Percentiles rank a stretch among this genome's conserved stretches.
Evolutionary conservation across 2,888 invertebrate genomes (phyloP).

Genomic region (Pachliopta kotzebuea): DNA sequence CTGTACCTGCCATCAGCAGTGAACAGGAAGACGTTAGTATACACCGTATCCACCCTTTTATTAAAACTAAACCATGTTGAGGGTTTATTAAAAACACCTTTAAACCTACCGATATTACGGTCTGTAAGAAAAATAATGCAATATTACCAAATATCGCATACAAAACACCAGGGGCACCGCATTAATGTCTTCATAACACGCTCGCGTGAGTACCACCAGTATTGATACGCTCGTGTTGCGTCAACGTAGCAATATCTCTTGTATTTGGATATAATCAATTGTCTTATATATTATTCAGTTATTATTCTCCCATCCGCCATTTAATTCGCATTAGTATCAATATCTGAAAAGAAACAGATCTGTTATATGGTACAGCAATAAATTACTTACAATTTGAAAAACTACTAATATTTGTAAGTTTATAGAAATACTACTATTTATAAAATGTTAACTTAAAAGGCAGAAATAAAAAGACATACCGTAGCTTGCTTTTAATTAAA

Average conservation of each 20-base stretch:
- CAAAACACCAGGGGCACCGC: conserved; percentile 41
- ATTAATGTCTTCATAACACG: conserved; percentile 72
- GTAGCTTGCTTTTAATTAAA: no score
- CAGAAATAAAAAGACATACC: no score
- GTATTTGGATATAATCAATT: conserved; percentile 35
- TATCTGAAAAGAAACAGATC: conserved; percentile 10
- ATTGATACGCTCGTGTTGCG: conserved; percentile 53
- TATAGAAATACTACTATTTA: no score
- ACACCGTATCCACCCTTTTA: not conserved
- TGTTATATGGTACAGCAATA: no score
- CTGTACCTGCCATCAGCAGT: no score
- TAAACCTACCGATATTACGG: conserved; percentile 22
- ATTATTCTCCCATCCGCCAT: no score
- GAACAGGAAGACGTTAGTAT: no score
- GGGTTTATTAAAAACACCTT: conserved; percentile 4
- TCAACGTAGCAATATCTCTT: conserved; percentile 44
- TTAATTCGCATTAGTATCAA: not conserved
- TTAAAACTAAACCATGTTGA: not conserved
- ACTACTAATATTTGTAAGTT: no score
- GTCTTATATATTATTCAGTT: conserved; percentile 14
- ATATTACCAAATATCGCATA: conserved; percentile 54
- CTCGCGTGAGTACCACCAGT: conserved; percentile 65
- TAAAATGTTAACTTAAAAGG: no score
- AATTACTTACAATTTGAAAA: no score
- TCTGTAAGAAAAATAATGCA: conserved; percentile 30